Evolutionary conservation across 53 echinoderm and acorn worm species (phyloP).

Genomic region (Antedon mediterranea): DNA sequence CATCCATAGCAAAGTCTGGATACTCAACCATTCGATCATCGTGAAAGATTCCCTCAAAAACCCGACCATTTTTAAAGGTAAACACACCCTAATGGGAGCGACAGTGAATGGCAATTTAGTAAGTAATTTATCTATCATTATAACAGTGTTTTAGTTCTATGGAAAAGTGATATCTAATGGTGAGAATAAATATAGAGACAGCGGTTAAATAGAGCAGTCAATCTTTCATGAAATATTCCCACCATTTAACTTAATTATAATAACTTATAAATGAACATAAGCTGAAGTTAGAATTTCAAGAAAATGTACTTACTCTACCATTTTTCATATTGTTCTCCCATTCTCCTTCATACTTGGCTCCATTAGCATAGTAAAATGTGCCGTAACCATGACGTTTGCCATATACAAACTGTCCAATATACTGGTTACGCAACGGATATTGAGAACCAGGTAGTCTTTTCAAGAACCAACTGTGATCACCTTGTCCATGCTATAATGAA

Average conservation of each 20-base stretch:
- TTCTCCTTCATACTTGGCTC: constrained; percentile 95
- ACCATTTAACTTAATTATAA: too few species aligned
- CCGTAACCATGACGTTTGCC: constrained; percentile 82
- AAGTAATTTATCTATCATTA: neutral
- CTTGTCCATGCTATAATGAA: constrained; percentile 67
- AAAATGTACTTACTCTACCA: constrained; percentile 52
- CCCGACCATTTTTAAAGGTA: constrained; percentile 96
- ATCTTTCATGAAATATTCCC: too few species aligned
- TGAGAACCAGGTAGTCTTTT: constrained; percentile 75
- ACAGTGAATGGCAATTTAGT: too few species aligned
- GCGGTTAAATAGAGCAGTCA: too few species aligned
- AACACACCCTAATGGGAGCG: constrained; percentile 72
- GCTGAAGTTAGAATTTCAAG: too few species aligned
- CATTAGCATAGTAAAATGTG: constrained; percentile 85
- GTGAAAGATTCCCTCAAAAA: constrained; percentile 90
- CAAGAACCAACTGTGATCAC: constrained; percentile 96
- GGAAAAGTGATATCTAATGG: too few species aligned
- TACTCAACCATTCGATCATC: constrained; percentile 95
- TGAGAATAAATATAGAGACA: too few species aligned
- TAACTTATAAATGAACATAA: too few species aligned
- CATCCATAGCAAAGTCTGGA: constrained; percentile 85
- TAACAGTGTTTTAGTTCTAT: too few species aligned
- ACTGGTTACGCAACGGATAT: constrained; percentile 92
- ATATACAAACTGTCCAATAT: constrained; percentile 77
- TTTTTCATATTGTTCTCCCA: constrained; percentile 88